Conservation (phyloP, 2,797 vertebrate genomes). For the Clarias platycephalus region DNA sequence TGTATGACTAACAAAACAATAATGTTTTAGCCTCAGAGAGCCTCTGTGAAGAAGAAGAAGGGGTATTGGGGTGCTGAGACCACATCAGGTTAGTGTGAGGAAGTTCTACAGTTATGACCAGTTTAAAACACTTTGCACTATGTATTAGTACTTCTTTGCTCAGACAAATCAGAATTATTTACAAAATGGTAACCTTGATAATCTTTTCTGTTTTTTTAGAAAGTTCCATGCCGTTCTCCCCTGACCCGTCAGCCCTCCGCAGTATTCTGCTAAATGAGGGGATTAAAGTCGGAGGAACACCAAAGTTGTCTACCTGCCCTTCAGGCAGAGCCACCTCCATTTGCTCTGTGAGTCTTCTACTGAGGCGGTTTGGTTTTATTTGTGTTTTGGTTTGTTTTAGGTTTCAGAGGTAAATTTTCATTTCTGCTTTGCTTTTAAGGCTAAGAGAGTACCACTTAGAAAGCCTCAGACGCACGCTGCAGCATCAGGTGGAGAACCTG, state of each 20-base stretch:
- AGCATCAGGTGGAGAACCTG: slow-evolving; percentile 14
- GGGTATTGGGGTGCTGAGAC: slow-evolving; percentile 53
- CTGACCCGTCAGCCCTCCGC: slow-evolving; percentile 61
- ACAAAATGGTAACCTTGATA: background rate
- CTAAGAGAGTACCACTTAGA: slow-evolving; percentile 49
- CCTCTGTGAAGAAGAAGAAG: slow-evolving; percentile 63
- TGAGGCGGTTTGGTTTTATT: background rate
- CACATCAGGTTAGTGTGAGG: slow-evolving; percentile 57
- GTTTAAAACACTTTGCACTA: background rate
- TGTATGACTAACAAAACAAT: background rate
- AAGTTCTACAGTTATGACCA: background rate
- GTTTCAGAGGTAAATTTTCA: background rate
- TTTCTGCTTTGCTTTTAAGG: slow-evolving; percentile 29
- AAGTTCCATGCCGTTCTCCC: slow-evolving; percentile 61
- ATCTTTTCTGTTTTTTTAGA: slow-evolving; percentile 28
- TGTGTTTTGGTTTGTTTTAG: background rate
- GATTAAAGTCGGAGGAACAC: slow-evolving; percentile 59
- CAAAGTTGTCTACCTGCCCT: slow-evolving; percentile 57
- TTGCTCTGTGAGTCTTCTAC: slow-evolving; percentile 63
- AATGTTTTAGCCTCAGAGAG: slow-evolving; percentile 67
- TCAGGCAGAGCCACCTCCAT: slow-evolving; percentile 67
- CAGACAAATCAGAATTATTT: background rate
- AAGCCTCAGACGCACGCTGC: slow-evolving; percentile 33
- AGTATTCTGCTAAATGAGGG: slow-evolving; percentile 71
- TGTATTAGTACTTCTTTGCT: background rate